Evolutionary conservation across 2,113 vertebrate genomes (phyloP).

Genomic region (Gavialis gangeticus): DNA sequence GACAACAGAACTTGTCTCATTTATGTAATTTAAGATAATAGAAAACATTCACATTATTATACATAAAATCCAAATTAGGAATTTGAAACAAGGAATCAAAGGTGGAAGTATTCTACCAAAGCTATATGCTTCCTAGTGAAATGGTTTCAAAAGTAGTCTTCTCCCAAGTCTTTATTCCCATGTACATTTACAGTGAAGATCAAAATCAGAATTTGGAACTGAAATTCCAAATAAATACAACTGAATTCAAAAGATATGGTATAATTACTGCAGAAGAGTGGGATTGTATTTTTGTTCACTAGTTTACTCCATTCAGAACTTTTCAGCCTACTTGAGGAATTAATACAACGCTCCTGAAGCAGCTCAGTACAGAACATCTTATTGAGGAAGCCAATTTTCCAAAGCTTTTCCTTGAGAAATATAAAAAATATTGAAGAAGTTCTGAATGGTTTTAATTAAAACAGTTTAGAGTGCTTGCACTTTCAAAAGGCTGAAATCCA

Average conservation of each 20-base stretch:
- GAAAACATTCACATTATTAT: neutral
- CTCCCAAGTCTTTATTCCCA: neutral
- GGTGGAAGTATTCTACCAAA: neutral
- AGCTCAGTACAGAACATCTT: neutral
- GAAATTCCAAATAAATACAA: neutral
- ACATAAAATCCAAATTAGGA: neutral
- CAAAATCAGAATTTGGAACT: neutral
- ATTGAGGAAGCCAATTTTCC: neutral
- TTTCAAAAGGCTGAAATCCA: constrained; percentile 22
- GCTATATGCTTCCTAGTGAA: neutral
- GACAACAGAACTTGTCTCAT: neutral
- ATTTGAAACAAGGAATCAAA: neutral
- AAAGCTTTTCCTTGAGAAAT: neutral
- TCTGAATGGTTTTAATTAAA: neutral
- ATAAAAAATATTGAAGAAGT: neutral
- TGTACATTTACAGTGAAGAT: neutral
- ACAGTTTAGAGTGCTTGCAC: neutral
- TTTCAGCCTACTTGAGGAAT: neutral
- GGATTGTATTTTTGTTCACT: neutral
- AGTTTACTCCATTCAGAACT: rapidly evolving
- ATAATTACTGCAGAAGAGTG: neutral
- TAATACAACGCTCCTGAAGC: neutral
- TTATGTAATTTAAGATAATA: neutral
- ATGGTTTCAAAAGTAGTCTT: neutral
- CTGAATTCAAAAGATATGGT: neutral